These are phyloP conservation scores for Leucania comma DNA, from an alignment of 2,888 invertebrate genomes.

Conservation along the genomic window DNA sequence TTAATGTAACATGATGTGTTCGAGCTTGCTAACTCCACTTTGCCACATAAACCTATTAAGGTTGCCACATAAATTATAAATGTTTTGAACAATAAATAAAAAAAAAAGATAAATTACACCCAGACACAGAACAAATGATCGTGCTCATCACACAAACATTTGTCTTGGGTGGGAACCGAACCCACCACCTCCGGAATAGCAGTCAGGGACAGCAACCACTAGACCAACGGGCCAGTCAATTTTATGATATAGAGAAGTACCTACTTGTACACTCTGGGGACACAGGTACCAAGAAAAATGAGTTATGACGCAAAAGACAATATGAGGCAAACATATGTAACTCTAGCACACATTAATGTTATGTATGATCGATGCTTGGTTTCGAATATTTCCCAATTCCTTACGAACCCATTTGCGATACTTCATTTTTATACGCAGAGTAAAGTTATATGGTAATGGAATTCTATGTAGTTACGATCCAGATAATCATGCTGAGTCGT, in stretches of 20 bases:
- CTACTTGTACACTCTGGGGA: neutral
- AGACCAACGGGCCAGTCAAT: too few species aligned
- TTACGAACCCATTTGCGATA: neutral
- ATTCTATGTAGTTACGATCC: neutral
- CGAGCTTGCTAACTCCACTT: too few species aligned
- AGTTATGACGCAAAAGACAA: neutral
- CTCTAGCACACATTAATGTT: slow-evolving; percentile 4
- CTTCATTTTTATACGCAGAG: neutral
- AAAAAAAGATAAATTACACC: too few species aligned
- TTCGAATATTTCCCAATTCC: neutral
- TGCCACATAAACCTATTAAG: too few species aligned
- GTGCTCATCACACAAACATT: too few species aligned
- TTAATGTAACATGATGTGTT: too few species aligned
- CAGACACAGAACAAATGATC: too few species aligned
- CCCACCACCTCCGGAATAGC: too few species aligned
- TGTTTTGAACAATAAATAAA: too few species aligned
- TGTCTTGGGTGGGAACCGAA: too few species aligned
- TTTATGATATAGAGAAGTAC: neutral
- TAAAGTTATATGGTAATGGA: neutral
- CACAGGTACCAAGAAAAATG: neutral
- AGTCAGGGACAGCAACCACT: too few species aligned
- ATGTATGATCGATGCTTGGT: neutral
- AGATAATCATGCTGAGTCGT: neutral
- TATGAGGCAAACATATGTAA: neutral
- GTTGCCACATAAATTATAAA: too few species aligned